Conservation (phyloP, 2,888 invertebrate genomes). For the Orthonevra nobilis region DNA sequence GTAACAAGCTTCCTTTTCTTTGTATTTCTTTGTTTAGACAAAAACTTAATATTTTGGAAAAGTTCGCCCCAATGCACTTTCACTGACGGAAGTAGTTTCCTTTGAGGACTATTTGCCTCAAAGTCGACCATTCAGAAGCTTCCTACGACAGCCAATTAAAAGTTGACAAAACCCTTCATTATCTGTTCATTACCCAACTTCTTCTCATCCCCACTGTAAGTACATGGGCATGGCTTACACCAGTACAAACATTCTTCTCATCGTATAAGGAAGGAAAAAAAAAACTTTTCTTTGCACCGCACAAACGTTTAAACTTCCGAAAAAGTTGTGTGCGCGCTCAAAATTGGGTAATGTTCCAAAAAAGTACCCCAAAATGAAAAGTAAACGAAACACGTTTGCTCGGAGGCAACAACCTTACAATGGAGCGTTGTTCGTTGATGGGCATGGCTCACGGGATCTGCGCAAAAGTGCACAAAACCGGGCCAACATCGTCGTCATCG, state of each 20-base stretch:
- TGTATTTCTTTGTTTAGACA: no score
- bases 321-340: conserved; percentile 41
- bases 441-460: no score
- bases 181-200: conserved; percentile 20
- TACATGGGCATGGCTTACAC: neutral
- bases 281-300: conserved; percentile 1
- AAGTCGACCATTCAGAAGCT: neutral
- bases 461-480: conserved; percentile 18
- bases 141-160: conserved; percentile 19
- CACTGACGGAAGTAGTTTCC: neutral
- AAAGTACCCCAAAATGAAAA: conserved; percentile 10
- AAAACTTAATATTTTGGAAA: no score
- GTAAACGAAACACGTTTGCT: conserved; percentile 46
- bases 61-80: no score
- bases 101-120: no score
- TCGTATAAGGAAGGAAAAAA: no score
- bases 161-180: conserved; percentile 31
- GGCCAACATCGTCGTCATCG: no score
- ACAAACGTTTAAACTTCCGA: conserved; percentile 44
- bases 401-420: conserved; percentile 16
- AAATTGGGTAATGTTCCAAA: conserved; percentile 59
- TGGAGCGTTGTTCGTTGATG: no score
- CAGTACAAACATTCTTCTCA: no score
- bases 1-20: no score
- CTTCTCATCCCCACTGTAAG: neutral